phyloP scores from a whole-genome alignment of 2,797 vertebrate genomes.

The Arrhamphus sclerolepis region DNA sequence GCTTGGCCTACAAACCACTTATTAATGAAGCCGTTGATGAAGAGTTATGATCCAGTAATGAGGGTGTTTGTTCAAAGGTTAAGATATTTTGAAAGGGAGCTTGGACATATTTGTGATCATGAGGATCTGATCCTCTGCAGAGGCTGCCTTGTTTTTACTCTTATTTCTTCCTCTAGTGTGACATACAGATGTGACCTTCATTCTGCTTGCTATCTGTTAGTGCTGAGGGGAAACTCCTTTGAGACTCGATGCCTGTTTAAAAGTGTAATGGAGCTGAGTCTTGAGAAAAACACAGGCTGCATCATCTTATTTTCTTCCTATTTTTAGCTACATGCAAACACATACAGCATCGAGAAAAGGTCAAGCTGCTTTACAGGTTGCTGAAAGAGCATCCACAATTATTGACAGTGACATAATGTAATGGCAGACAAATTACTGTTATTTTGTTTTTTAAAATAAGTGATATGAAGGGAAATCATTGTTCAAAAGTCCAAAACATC shows the following conservation, averaged over 20 bases:
- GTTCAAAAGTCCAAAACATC: too few species aligned
- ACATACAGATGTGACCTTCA: slow-evolving; percentile 44
- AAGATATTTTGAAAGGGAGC: slow-evolving; percentile 21
- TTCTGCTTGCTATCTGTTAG: slow-evolving; percentile 14
- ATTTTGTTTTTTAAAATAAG: too few species aligned
- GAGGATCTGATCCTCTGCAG: not conserved
- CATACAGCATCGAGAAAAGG: slow-evolving; percentile 1
- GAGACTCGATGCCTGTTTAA: slow-evolving; percentile 26
- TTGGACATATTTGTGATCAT: slow-evolving; percentile 16
- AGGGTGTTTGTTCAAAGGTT: slow-evolving; percentile 29
- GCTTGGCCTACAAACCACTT: slow-evolving; percentile 46
- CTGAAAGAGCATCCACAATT: too few species aligned
- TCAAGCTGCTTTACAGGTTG: not conserved
- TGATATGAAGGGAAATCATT: too few species aligned
- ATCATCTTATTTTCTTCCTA: not conserved
- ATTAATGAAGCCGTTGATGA: slow-evolving; percentile 55
- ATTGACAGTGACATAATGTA: too few species aligned
- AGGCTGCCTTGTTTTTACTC: slow-evolving; percentile 32
- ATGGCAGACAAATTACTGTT: too few species aligned
- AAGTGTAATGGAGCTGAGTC: slow-evolving; percentile 26
- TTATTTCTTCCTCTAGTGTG: slow-evolving; percentile 27
- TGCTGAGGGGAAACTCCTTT: slow-evolving; percentile 26
- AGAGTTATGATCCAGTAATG: slow-evolving; percentile 47
- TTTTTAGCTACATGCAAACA: not conserved
- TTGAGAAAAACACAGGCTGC: slow-evolving; percentile 17